These are phyloP conservation scores for Pammene aurita DNA, from an alignment of 2,888 invertebrate genomes.

Conservation along the genomic window DNA sequence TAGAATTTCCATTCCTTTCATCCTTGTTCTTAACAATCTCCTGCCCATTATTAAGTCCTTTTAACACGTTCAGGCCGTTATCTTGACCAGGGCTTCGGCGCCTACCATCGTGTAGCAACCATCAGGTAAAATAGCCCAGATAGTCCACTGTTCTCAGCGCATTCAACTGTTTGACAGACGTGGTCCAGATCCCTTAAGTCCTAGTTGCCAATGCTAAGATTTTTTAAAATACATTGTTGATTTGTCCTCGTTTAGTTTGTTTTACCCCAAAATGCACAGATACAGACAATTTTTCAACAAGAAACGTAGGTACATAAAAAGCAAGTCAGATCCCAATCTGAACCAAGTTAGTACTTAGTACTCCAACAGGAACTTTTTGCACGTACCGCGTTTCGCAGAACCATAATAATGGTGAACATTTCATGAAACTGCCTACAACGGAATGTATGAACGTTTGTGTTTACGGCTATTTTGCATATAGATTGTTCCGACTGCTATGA, in stretches of 20 bases:
- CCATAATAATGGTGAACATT: conserved; percentile 35
- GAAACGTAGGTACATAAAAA: neutral
- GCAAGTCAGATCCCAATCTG: conserved; percentile 16
- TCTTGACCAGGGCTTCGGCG: too few relatives aligned
- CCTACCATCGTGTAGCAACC: too few relatives aligned
- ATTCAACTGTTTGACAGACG: too few relatives aligned
- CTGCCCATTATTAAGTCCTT: too few relatives aligned
- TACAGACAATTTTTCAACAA: neutral
- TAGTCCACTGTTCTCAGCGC: too few relatives aligned
- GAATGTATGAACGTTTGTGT: conserved; percentile 42
- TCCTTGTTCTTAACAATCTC: too few relatives aligned
- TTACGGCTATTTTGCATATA: conserved; percentile 45
- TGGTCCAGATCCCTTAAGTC: too few relatives aligned
- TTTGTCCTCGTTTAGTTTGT: neutral
- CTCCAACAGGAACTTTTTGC: conserved; percentile 28
- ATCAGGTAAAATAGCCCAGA: too few relatives aligned
- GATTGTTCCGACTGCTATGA: conserved; percentile 52
- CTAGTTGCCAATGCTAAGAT: too few relatives aligned
- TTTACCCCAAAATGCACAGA: neutral
- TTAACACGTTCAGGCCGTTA: too few relatives aligned
- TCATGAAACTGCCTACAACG: conserved; percentile 38
- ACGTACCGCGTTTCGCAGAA: conserved; percentile 34
- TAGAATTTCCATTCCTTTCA: too few relatives aligned
- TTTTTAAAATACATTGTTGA: neutral
- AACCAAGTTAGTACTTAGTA: conserved; percentile 22